phyloP scores from a whole-genome alignment of 2,797 vertebrate species.

The Hozukius guyotensis region DNA sequence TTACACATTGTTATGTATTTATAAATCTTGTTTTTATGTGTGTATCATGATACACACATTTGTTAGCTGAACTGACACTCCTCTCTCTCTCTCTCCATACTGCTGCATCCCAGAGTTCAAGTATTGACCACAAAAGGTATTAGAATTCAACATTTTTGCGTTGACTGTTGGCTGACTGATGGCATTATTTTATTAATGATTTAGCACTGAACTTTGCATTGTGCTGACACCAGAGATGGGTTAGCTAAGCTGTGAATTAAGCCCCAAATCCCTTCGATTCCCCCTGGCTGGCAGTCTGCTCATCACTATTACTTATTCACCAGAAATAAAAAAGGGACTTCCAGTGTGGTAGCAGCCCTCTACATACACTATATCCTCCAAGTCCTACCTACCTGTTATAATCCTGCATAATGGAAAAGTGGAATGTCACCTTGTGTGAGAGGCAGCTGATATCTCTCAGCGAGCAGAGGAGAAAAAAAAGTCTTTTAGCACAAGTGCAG shows the following conservation, averaged over 20 bases:
- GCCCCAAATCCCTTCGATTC: constrained; percentile 85
- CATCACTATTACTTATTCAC: constrained; percentile 86
- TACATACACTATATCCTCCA: constrained; percentile 72
- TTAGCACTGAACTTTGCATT: constrained; percentile 86
- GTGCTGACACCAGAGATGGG: constrained; percentile 85
- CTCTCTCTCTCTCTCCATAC: neutral
- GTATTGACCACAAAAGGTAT: constrained; percentile 69
- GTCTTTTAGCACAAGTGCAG: constrained; percentile 88
- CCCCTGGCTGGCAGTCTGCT: constrained; percentile 79
- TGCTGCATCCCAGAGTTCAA: constrained; percentile 39
- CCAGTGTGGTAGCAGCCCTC: constrained; percentile 68
- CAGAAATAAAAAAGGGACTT: constrained; percentile 75
- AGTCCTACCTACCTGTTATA: constrained; percentile 85
- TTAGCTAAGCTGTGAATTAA: constrained; percentile 85
- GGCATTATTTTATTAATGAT: constrained; percentile 86
- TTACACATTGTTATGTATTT: neutral
- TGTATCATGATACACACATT: neutral
- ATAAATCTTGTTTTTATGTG: neutral
- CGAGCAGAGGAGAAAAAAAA: constrained; percentile 79
- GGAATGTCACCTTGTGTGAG: constrained; percentile 89
- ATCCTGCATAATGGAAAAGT: constrained; percentile 86
- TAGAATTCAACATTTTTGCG: constrained; percentile 69
- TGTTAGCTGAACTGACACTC: neutral
- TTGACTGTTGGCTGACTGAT: constrained; percentile 76
- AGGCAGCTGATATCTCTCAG: constrained; percentile 85